Conservation (phyloP, 2,888 invertebrate species). For the Leucoma salicis region DNA sequence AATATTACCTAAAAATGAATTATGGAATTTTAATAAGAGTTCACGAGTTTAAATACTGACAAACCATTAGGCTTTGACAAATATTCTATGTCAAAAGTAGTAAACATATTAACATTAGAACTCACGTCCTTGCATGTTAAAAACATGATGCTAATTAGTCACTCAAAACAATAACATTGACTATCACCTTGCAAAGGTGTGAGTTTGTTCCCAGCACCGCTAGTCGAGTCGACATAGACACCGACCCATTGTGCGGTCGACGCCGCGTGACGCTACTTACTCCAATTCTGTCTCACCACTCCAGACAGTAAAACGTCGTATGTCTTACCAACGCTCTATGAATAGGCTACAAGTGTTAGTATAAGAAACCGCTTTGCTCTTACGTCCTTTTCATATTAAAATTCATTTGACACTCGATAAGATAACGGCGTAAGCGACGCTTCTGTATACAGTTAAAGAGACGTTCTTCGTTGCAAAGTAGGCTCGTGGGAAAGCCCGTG, state of each 20-base stretch:
- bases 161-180: constrained; percentile 71
- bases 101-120: neutral
- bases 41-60: constrained; percentile 2
- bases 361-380: constrained; percentile 42
- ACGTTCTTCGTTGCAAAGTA: constrained; percentile 54
- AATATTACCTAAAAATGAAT: constrained; percentile 15
- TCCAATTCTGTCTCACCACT: constrained; percentile 73
- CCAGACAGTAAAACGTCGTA: constrained; percentile 61
- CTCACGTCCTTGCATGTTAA: constrained; percentile 33
- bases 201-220: constrained; percentile 74
- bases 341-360: constrained; percentile 41
- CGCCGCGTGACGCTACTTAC: constrained; percentile 81
- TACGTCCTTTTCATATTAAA: constrained; percentile 48
- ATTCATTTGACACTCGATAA: constrained; percentile 19
- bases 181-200: constrained; percentile 74
- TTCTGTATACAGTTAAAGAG: constrained; percentile 37
- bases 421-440: constrained; percentile 59
- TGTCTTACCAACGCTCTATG: constrained; percentile 45
- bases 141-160: constrained; percentile 67
- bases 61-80: constrained; percentile 5
- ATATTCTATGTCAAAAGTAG: constrained; percentile 9
- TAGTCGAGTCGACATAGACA: constrained; percentile 74
- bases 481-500: constrained; percentile 81
- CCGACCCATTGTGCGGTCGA: constrained; percentile 78
- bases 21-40: constrained; percentile 17